These are phyloP conservation scores for Syritta pipiens DNA, from an alignment of 2,888 invertebrate species.

Conservation along the genomic window DNA sequence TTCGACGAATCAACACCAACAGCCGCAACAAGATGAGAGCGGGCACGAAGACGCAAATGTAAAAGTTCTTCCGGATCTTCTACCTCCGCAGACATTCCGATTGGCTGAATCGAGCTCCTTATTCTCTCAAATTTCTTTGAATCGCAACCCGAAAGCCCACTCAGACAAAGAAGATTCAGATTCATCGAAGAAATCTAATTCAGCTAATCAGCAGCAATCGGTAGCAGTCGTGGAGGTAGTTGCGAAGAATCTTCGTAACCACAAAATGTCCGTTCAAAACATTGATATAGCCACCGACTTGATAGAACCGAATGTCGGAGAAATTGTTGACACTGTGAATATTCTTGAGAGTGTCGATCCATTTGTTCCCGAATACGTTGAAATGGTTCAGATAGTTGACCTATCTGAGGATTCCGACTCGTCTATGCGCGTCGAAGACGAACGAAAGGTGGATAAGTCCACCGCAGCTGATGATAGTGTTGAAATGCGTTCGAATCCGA, in stretches of 20 bases:
- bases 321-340: slow-evolving; percentile 80
- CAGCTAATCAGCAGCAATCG: slow-evolving; percentile 31
- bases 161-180: slow-evolving; percentile 49
- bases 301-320: slow-evolving; percentile 74
- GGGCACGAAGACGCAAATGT: slow-evolving; percentile 70
- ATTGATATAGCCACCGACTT: slow-evolving; percentile 72
- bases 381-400: slow-evolving; percentile 81
- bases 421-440: slow-evolving; percentile 74
- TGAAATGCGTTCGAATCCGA: slow-evolving; percentile 72
- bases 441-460: slow-evolving; percentile 60
- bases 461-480: slow-evolving; percentile 59
- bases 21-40: slow-evolving; percentile 71
- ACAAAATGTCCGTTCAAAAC: slow-evolving; percentile 81
- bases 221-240: slow-evolving; percentile 84
- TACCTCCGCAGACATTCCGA: slow-evolving; percentile 83
- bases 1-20: slow-evolving; percentile 23
- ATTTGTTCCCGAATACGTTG: slow-evolving; percentile 81
- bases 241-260: slow-evolving; percentile 85
- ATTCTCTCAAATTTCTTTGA: slow-evolving; percentile 85
- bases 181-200: slow-evolving; percentile 72
- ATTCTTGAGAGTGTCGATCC: slow-evolving; percentile 81
- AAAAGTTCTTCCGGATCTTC: slow-evolving; percentile 79
- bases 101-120: slow-evolving; percentile 84
- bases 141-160: slow-evolving; percentile 71
- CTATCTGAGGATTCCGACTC: slow-evolving; percentile 80